Conservation (phyloP, 1,140 invertebrate genomes). For the Zaprionus kolodkinae region DNA sequence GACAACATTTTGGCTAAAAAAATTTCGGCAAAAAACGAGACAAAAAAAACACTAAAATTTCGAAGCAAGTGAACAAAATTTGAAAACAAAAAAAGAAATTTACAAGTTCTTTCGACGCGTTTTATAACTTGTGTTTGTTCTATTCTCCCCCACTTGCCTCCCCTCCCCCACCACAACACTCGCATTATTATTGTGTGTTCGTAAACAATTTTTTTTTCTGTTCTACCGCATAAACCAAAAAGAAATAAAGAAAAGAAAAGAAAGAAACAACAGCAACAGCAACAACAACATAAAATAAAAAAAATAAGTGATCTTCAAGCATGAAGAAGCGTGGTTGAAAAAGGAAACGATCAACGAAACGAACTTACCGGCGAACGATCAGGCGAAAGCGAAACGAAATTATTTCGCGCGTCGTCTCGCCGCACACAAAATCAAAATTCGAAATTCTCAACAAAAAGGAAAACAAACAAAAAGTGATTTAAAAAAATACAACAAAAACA, state of each 20-base stretch:
- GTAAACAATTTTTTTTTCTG: constrained; percentile 69
- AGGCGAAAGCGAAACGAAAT: constrained; percentile 39
- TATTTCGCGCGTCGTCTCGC: constrained; percentile 40
- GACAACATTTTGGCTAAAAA: constrained; percentile 54
- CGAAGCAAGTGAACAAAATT: constrained; percentile 32
- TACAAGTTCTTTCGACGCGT: constrained; percentile 49
- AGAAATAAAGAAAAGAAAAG: constrained; percentile 29
- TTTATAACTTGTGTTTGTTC: constrained; percentile 32
- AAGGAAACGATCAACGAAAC: constrained; percentile 19
- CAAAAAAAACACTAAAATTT: constrained; percentile 53
- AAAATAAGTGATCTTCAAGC: constrained; percentile 52
- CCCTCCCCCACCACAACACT: constrained; percentile 20
- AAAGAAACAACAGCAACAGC: constrained; percentile 14
- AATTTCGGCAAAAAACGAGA: constrained; percentile 58
- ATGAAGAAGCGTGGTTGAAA: constrained; percentile 9
- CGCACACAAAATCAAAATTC: constrained; percentile 67
- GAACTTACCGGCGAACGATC: constrained; percentile 52
- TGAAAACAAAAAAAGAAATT: constrained; percentile 24
- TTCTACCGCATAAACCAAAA: constrained; percentile 34
- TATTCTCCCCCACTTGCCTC: constrained; percentile 13
- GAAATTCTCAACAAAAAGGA: constrained; percentile 52
- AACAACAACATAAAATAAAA: too few relatives aligned
- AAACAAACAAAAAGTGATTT: constrained; percentile 27
- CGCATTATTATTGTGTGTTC: constrained; percentile 60
- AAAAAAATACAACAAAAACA: too few relatives aligned